A percentile compares a stretch with the other conserved stretches of the same genome.
Evolutionary conservation across 2,888 invertebrate genomes (phyloP).

Genomic region (Fabriciana adippe): DNA sequence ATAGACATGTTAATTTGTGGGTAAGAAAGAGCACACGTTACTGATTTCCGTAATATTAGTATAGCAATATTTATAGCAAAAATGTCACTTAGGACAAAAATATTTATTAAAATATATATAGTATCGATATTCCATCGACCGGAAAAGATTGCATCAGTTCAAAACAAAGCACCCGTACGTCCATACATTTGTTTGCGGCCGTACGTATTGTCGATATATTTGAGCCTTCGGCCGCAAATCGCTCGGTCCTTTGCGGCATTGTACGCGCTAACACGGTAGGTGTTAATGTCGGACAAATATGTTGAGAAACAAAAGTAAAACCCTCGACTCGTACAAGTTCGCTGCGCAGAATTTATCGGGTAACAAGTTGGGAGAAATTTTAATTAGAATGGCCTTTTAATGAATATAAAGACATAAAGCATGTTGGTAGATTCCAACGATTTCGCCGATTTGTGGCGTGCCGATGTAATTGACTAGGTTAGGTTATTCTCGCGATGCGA

Average conservation of each 20-base stretch:
- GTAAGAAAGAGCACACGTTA: too few relatives aligned
- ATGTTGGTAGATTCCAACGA: constrained; percentile 45
- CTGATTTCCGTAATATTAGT: too few relatives aligned
- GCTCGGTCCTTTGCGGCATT: constrained; percentile 50
- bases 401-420: constrained; percentile 54
- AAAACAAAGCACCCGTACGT: constrained; percentile 46
- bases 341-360: constrained; percentile 50
- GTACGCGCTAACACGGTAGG: constrained; percentile 48
- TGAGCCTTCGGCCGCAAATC: constrained; percentile 48
- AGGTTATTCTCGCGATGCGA: constrained; percentile 42
- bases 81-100: too few relatives aligned
- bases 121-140: constrained; percentile 42
- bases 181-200: constrained; percentile 45
- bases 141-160: constrained; percentile 50
- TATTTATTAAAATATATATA: constrained; percentile 15
- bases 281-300: constrained; percentile 54
- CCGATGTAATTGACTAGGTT: constrained; percentile 48
- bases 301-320: constrained; percentile 48
- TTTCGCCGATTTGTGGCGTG: constrained; percentile 42
- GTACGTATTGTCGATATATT: constrained; percentile 50
- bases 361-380: constrained; percentile 51
- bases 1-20: too few relatives aligned
- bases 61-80: too few relatives aligned
- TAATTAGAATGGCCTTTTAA: constrained; percentile 56
- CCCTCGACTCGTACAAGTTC: constrained; percentile 43